These are phyloP conservation scores for Oxygymnocypris stewartii DNA, from an alignment of 2,113 vertebrate genomes.

Conservation along the genomic window DNA sequence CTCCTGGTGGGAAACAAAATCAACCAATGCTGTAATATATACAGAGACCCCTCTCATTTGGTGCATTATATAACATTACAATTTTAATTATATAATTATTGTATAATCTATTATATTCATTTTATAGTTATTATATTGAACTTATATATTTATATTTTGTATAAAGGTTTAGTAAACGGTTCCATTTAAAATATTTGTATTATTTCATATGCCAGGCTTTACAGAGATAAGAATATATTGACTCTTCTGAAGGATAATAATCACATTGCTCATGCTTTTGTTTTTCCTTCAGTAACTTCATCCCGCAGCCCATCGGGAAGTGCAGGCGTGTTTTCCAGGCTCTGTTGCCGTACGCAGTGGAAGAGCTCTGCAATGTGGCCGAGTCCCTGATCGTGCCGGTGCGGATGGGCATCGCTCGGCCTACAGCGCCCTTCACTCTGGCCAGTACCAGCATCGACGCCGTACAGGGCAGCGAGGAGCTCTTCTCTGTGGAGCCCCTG, in stretches of 20 bases:
- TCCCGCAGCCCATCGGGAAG: constrained; percentile 98
- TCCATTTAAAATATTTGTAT: no score
- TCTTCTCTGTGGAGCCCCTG: constrained; percentile 96
- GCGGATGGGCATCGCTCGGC: constrained; percentile 95
- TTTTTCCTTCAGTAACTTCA: constrained; percentile 85
- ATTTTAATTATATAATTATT: no score
- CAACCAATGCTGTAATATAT: no score
- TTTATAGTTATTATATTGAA: no score
- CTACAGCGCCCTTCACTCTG: constrained; percentile 95
- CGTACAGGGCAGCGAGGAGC: constrained; percentile 96
- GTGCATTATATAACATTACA: no score
- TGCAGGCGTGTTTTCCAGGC: constrained; percentile 98
- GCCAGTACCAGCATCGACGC: constrained; percentile 98
- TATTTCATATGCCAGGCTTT: no score
- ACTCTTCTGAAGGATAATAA: neutral
- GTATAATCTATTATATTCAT: no score
- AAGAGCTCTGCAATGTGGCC: constrained; percentile 96
- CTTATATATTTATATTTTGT: no score
- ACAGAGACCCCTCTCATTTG: no score
- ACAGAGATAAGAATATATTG: no score
- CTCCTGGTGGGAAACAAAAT: no score
- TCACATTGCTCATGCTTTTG: neutral
- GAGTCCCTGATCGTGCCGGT: constrained; percentile 97
- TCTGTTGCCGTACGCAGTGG: constrained; percentile 92
- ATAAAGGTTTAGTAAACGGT: no score